A percentile compares a stretch with the other conserved stretches of the same genome.
Evolutionary conservation across 2,797 vertebrate species (phyloP).

Genomic region (Pachyuromys duprasi): DNA sequence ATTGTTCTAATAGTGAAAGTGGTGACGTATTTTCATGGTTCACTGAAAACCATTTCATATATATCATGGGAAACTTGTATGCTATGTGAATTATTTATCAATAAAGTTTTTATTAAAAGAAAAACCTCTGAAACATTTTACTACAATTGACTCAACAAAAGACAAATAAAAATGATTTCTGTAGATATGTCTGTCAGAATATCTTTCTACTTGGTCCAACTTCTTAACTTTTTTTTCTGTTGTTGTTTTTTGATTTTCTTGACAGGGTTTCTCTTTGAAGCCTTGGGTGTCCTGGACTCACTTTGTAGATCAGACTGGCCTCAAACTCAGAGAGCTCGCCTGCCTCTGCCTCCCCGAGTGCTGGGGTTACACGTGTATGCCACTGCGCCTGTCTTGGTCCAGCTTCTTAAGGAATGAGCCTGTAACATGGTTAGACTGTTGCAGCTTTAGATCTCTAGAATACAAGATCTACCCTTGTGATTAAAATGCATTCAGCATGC

Average conservation of each 20-base stretch:
- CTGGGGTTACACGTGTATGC: too few species aligned
- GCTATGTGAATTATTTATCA: neutral
- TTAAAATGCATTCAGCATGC: slow-evolving; percentile 47
- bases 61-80: neutral
- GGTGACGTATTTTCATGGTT: neutral
- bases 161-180: slow-evolving; percentile 34
- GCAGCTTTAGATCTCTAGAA: slow-evolving; percentile 6
- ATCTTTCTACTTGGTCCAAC: neutral
- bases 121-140: neutral
- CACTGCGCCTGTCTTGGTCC: neutral
- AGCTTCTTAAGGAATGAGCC: neutral
- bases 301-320: too few species aligned
- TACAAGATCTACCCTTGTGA: slow-evolving; percentile 33
- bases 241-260: too few species aligned
- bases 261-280: too few species aligned
- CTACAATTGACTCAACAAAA: neutral
- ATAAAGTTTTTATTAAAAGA: neutral
- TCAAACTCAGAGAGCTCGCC: too few species aligned
- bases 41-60: neutral
- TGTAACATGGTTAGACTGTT: neutral
- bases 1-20: neutral
- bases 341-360: too few species aligned
- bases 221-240: too few species aligned
- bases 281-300: too few species aligned
- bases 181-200: neutral